These are phyloP conservation scores for Chondrosia reniformis DNA, from an alignment of 37 sponge, comb jelly and placozoan species.

Conservation along the genomic window DNA sequence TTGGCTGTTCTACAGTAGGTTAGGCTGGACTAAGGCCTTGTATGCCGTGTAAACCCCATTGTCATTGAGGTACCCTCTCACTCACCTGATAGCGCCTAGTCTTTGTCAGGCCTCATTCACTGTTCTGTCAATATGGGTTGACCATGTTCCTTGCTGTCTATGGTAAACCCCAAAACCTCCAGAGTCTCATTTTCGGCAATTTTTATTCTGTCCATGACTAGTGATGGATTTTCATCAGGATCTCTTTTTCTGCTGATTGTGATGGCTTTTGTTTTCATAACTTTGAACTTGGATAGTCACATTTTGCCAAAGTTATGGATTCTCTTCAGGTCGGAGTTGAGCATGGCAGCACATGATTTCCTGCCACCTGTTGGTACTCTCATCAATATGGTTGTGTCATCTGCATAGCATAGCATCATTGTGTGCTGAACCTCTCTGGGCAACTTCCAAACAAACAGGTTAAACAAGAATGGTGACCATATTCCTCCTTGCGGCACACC, in stretches of 20 bases:
- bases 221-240: not conserved
- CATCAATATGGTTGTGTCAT: constrained; percentile 7
- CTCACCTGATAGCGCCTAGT: not conserved
- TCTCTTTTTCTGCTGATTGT: not conserved
- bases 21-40: not conserved
- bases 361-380: constrained; percentile 20
- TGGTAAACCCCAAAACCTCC: not conserved
- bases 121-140: not conserved
- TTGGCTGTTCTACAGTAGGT: not conserved
- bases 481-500: constrained; percentile 17
- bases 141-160: not conserved
- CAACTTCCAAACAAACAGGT: constrained; percentile 1
- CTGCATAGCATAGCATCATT: constrained; percentile 16
- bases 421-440: constrained; percentile 9
- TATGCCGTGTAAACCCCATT: not conserved
- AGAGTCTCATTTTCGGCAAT: not conserved
- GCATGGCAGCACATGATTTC: not conserved
- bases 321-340: not conserved
- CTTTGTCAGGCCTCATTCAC: not conserved
- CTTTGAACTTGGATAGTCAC: constrained; percentile 1
- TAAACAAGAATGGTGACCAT: constrained; percentile 7
- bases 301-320: not conserved
- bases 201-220: not conserved
- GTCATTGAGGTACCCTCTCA: not conserved
- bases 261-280: constrained; percentile 17